Conservation (phyloP, 1,140 invertebrate species). For the Papilio helenus region DNA sequence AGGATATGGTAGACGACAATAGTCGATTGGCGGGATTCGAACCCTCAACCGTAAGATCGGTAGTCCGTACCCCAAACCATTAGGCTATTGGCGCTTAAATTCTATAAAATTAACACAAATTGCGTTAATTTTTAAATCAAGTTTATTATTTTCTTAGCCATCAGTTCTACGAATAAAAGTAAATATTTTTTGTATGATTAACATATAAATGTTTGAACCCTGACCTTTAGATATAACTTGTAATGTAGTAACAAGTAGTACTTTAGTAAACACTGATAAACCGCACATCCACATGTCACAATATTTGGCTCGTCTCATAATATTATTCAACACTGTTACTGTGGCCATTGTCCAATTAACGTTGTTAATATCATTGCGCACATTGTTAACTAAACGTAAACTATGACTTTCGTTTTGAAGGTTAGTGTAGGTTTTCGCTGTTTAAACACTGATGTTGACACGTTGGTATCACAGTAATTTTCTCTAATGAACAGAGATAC, state of each 20-base stretch:
- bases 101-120: too few relatives aligned
- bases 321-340: constrained; percentile 23
- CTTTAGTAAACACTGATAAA: neutral
- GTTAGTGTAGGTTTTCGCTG: neutral
- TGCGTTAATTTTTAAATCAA: too few relatives aligned
- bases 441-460: neutral
- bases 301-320: neutral
- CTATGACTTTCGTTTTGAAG: neutral
- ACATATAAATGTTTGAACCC: neutral
- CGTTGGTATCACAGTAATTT: too few relatives aligned
- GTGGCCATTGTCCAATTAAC: constrained; percentile 8
- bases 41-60: too few relatives aligned
- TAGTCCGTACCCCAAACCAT: too few relatives aligned
- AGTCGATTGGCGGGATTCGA: too few relatives aligned
- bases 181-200: neutral
- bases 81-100: too few relatives aligned
- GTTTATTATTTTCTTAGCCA: too few relatives aligned
- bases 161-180: neutral
- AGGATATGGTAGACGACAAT: too few relatives aligned
- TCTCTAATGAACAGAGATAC: neutral
- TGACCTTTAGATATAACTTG: neutral
- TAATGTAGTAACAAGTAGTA: neutral
- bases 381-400: neutral
- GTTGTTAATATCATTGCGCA: neutral
- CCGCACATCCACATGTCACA: neutral